Percentiles rank a stretch among this genome's conserved stretches.
Conservation (phyloP, 2,888 invertebrate species). For the Leptinotarsa tumamoca region DNA sequence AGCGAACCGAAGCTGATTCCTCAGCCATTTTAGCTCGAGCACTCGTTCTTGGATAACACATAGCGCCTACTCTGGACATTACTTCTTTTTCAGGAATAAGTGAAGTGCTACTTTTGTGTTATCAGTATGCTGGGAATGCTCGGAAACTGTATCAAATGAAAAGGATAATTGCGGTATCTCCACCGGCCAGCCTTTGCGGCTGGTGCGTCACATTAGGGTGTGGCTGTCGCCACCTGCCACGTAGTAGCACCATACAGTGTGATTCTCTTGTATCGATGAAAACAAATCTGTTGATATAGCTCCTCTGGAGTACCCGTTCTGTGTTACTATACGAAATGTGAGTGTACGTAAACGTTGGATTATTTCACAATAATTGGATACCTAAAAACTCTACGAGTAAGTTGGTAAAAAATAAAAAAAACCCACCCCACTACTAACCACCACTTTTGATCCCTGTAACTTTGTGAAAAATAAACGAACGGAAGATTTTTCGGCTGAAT, state of each 20-base stretch:
- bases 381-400: slow-evolving; percentile 42
- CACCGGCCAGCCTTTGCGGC: slow-evolving; percentile 20
- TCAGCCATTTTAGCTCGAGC: slow-evolving; percentile 45
- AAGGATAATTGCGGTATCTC: slow-evolving; percentile 25
- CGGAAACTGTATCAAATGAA: slow-evolving; percentile 20
- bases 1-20: slow-evolving; percentile 23
- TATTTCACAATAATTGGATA: slow-evolving; percentile 37
- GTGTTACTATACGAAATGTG: slow-evolving; percentile 40
- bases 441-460: slow-evolving; percentile 14
- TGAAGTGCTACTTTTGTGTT: slow-evolving; percentile 55
- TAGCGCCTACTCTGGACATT: slow-evolving; percentile 29
- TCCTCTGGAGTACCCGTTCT: slow-evolving; percentile 27
- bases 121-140: slow-evolving; percentile 44
- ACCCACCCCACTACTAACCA: slow-evolving; percentile 41
- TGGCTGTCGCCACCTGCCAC: slow-evolving; percentile 39
- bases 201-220: slow-evolving; percentile 41
- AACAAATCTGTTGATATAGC: slow-evolving; percentile 27
- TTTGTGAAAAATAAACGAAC: slow-evolving; percentile 28
- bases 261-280: slow-evolving; percentile 27
- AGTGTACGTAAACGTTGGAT: slow-evolving; percentile 46
- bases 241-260: slow-evolving; percentile 31
- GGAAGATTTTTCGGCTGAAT: slow-evolving; percentile 47
- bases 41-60: slow-evolving; percentile 38
- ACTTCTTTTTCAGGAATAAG: slow-evolving; percentile 47
- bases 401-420: slow-evolving; percentile 41